phyloP scores from a whole-genome alignment of 2,888 invertebrate genomes.

The Tachina lurida region DNA sequence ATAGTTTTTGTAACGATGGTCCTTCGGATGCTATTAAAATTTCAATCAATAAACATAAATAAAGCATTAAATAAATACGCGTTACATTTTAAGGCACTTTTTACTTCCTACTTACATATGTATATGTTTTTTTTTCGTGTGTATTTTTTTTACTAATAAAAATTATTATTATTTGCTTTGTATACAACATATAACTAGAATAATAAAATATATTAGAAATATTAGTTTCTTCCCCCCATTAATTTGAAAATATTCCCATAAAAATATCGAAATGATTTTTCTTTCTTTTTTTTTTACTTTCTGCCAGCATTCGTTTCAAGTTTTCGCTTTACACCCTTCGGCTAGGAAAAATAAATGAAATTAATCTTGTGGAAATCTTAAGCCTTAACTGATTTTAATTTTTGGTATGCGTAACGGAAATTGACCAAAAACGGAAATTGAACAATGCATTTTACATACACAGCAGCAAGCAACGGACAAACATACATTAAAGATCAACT shows the following conservation, averaged over 20 bases:
- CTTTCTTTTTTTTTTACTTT: not conserved
- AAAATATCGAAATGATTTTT: not conserved
- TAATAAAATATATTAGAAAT: not conserved
- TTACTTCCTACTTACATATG: too few relatives aligned
- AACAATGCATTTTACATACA: slow-evolving; percentile 65
- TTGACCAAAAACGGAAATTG: slow-evolving; percentile 73
- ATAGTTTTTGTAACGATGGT: too few relatives aligned
- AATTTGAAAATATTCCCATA: slow-evolving; percentile 28
- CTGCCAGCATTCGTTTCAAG: slow-evolving; percentile 6
- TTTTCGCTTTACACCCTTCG: slow-evolving; percentile 42
- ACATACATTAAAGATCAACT: not conserved
- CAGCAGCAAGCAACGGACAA: not conserved
- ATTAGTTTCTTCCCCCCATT: slow-evolving; percentile 40
- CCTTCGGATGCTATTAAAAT: not conserved
- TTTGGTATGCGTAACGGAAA: slow-evolving; percentile 70
- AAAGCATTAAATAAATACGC: too few relatives aligned
- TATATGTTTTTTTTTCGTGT: too few relatives aligned
- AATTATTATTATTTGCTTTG: not conserved
- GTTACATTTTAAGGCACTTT: too few relatives aligned
- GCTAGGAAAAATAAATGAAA: slow-evolving; percentile 53
- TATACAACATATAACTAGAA: too few relatives aligned
- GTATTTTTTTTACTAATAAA: not conserved
- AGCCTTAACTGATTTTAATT: slow-evolving; percentile 70
- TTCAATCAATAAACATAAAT: not conserved
- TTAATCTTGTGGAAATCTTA: slow-evolving; percentile 70